Evolutionary conservation across 1,140 invertebrate species (phyloP).

Genomic region (Trachelipus rathkii): DNA sequence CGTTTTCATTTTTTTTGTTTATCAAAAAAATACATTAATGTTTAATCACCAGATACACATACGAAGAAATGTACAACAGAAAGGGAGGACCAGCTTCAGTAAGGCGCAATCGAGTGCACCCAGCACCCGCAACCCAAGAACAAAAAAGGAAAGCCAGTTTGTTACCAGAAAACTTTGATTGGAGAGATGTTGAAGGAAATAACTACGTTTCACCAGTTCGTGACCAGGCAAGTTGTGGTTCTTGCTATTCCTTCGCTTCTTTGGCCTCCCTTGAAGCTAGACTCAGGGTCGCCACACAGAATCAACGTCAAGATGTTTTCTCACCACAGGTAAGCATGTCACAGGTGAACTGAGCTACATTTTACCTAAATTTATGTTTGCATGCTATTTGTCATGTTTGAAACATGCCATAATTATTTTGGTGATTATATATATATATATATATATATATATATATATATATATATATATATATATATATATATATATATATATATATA

Average conservation of each 20-base stretch:
- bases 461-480: too few species aligned
- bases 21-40: too few species aligned
- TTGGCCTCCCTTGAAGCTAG: slow-evolving; percentile 55
- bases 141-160: slow-evolving; percentile 35
- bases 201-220: slow-evolving; percentile 57
- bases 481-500: too few species aligned
- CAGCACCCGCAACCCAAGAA: slow-evolving; percentile 21
- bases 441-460: too few species aligned
- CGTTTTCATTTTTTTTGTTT: too few species aligned
- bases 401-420: too few species aligned
- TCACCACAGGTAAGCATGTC: too few species aligned
- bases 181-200: slow-evolving; percentile 55
- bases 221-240: slow-evolving; percentile 53
- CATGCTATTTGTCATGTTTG: too few species aligned
- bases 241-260: slow-evolving; percentile 57
- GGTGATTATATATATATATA: too few species aligned
- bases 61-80: slow-evolving; percentile 49
- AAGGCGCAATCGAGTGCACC: neutral
- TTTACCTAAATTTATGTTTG: too few species aligned
- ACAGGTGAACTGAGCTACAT: too few species aligned
- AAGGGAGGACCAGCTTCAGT: slow-evolving; percentile 48
- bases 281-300: slow-evolving; percentile 53
- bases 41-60: slow-evolving; percentile 47
- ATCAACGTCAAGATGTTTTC: slow-evolving; percentile 50
- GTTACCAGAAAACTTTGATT: slow-evolving; percentile 56